Conservation (phyloP, 2,888 invertebrate species). For the Cephus pulcher region DNA sequence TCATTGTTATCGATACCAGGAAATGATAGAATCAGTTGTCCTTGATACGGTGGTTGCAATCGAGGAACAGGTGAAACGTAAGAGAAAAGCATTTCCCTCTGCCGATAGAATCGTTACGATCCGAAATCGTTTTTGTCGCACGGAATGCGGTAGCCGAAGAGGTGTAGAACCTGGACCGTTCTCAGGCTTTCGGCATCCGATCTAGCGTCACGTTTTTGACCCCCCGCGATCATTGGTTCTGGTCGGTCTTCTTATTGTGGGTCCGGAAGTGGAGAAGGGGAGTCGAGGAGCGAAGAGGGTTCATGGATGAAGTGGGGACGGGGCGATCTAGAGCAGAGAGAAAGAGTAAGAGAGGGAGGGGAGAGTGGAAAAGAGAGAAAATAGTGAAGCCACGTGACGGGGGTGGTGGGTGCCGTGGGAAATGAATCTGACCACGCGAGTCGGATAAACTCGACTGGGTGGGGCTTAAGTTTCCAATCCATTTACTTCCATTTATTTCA, state of each 20-base stretch:
- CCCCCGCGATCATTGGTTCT: slow-evolving; percentile 23
- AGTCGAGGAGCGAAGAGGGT: background rate
- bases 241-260: background rate
- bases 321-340: background rate
- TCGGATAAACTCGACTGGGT: slow-evolving; percentile 19
- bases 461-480: slow-evolving; percentile 5
- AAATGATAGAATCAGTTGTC: background rate
- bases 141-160: slow-evolving; percentile 27
- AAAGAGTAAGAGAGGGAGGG: background rate
- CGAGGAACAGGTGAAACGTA: background rate
- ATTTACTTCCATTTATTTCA: background rate
- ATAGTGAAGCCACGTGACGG: background rate
- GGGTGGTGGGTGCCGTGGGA: slow-evolving; percentile 8
- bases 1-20: background rate
- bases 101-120: background rate
- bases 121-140: slow-evolving; percentile 28
- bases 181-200: slow-evolving; percentile 18
- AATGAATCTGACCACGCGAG: slow-evolving; percentile 27
- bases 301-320: background rate
- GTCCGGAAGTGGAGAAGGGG: background rate
- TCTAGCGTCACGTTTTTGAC: slow-evolving; percentile 33
- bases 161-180: slow-evolving; percentile 7
- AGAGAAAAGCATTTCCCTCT: background rate
- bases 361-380: background rate
- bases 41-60: background rate